Evolutionary conservation across 2,113 vertebrate species (phyloP).

Genomic region (Trichomycterus rosablanca): DNA sequence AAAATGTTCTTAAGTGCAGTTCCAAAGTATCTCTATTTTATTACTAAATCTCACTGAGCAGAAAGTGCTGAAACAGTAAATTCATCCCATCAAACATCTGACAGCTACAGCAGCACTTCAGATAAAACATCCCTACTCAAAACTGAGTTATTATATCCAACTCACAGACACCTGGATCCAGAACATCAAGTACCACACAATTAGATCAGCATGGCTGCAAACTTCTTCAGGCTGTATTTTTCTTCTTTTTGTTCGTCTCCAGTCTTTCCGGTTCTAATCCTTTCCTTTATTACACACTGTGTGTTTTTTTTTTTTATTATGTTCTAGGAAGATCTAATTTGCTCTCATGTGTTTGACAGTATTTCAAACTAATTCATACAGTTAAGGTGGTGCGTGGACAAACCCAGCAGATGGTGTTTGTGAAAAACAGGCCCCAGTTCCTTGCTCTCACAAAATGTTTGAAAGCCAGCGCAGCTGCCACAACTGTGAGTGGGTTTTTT

Average conservation of each 20-base stretch:
- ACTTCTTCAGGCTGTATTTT: slow-evolving; percentile 44
- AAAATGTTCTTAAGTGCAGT: no score
- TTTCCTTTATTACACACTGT: slow-evolving; percentile 64
- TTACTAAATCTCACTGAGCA: no score
- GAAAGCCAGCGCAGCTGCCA: slow-evolving; percentile 30
- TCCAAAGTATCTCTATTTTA: no score
- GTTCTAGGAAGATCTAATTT: slow-evolving; percentile 63
- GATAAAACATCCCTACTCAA: slow-evolving; percentile 52
- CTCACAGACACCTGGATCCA: slow-evolving; percentile 47
- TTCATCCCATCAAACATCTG: slow-evolving; percentile 59
- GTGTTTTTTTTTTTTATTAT: slow-evolving; percentile 62
- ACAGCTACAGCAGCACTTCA: slow-evolving; percentile 48
- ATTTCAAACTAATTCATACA: slow-evolving; percentile 64
- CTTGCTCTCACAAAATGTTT: slow-evolving; percentile 27
- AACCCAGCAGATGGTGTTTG: slow-evolving; percentile 68
- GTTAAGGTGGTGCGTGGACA: slow-evolving; percentile 59
- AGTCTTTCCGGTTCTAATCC: slow-evolving; percentile 54
- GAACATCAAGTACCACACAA: slow-evolving; percentile 45
- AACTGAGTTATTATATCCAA: slow-evolving; percentile 56
- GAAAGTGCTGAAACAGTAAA: slow-evolving; percentile 39
- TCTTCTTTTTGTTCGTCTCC: slow-evolving; percentile 48
- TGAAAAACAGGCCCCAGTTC: slow-evolving; percentile 53
- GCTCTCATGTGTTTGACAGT: slow-evolving; percentile 60
- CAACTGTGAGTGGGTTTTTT: no score
- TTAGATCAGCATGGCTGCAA: slow-evolving; percentile 43